Percentiles rank a stretch among this genome's conserved stretches.
These are phyloP conservation scores for Drosophila infuscata DNA, from an alignment of 2,888 invertebrate genomes.

Conservation along the genomic window DNA sequence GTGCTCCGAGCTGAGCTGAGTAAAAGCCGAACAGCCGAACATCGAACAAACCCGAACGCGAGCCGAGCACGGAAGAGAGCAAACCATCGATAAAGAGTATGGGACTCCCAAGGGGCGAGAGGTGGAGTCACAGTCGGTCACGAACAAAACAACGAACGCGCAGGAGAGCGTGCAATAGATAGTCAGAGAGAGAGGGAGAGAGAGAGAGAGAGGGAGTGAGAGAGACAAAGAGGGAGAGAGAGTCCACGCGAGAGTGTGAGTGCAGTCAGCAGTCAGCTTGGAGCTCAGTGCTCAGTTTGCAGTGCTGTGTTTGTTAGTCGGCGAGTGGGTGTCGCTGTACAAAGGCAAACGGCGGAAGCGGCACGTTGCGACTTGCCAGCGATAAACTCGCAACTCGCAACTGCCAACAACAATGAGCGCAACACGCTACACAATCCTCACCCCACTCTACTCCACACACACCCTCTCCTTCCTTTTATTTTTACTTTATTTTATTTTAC, in stretches of 20 bases:
- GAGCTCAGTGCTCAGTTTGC: constrained; percentile 13
- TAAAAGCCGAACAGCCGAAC: constrained; percentile 12
- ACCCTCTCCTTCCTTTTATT: background rate
- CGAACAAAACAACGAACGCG: constrained; percentile 11
- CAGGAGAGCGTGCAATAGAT: constrained; percentile 12
- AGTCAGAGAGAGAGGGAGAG: constrained; percentile 19
- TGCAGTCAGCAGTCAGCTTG: constrained; percentile 24
- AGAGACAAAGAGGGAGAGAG: constrained; percentile 23
- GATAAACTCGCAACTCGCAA: constrained; percentile 23
- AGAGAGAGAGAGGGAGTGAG: constrained; percentile 25
- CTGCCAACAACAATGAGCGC: constrained; percentile 39
- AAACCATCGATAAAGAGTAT: constrained; percentile 22
- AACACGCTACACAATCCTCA: constrained; percentile 2
- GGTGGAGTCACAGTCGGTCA: constrained; percentile 49
- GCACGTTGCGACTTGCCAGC: constrained; percentile 50
- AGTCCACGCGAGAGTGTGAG: constrained; percentile 18
- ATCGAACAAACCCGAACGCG: constrained; percentile 20
- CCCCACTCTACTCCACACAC: constrained; percentile 14
- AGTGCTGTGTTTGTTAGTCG: constrained; percentile 25
- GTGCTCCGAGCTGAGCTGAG: constrained; percentile 18
- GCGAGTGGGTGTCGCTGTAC: constrained; percentile 60
- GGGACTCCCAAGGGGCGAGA: constrained; percentile 57
- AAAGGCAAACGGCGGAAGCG: constrained; percentile 61
- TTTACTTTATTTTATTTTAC: constrained; percentile 3
- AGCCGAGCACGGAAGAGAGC: constrained; percentile 27